Evolutionary conservation across 2,797 vertebrate genomes (phyloP).

Genomic region (Pelochelys cantorii): DNA sequence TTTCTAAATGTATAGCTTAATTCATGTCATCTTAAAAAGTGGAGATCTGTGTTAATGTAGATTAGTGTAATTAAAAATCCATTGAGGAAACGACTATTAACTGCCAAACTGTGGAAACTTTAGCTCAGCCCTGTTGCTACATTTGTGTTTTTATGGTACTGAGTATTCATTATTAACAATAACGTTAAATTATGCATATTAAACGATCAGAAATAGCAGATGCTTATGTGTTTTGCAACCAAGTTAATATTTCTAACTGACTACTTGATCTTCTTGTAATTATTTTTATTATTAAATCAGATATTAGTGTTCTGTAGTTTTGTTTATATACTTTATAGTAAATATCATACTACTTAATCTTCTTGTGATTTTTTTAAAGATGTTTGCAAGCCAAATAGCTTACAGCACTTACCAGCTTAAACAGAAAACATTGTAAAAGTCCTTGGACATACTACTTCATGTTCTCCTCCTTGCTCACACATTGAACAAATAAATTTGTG

Average conservation of each 20-base stretch:
- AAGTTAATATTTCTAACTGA: neutral
- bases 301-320: neutral
- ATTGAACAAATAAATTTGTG: neutral
- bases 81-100: neutral
- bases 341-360: neutral
- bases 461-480: neutral
- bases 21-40: neutral
- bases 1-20: neutral
- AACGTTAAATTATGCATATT: neutral
- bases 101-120: neutral
- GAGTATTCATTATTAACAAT: neutral
- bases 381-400: conserved; percentile 3
- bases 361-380: neutral
- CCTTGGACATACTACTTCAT: neutral
- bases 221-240: neutral
- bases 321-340: neutral
- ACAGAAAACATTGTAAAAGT: neutral
- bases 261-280: conserved; percentile 11
- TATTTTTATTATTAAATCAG: neutral
- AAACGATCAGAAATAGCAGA: neutral
- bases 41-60: neutral
- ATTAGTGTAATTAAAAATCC: neutral
- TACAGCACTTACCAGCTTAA: neutral
- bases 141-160: neutral
- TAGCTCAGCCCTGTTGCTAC: neutral